Conservation (phyloP, 2,797 vertebrate species). For the Siniperca undulata region DNA sequence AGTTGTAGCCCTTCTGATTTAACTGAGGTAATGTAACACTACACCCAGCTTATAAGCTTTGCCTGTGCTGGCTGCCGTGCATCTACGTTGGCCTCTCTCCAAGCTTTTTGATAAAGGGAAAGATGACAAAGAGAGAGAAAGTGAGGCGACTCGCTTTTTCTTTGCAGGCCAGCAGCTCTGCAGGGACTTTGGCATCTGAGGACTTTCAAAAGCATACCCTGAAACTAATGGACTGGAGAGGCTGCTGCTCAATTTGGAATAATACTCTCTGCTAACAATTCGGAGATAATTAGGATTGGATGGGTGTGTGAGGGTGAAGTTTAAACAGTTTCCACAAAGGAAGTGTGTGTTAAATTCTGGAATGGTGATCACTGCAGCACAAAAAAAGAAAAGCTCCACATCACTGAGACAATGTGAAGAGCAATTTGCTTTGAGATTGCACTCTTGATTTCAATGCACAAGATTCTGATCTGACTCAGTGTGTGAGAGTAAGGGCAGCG, state of each 20-base stretch:
- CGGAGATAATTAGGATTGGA: slow-evolving; percentile 62
- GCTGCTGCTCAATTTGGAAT: slow-evolving; percentile 58
- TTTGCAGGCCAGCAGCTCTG: slow-evolving; percentile 69
- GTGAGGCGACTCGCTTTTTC: slow-evolving; percentile 46
- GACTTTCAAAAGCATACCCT: slow-evolving; percentile 59
- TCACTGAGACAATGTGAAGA: slow-evolving; percentile 8
- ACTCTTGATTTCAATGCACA: slow-evolving; percentile 19
- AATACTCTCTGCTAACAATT: slow-evolving; percentile 51
- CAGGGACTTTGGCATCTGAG: slow-evolving; percentile 67
- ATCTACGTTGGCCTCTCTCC: slow-evolving; percentile 71
- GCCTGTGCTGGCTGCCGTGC: slow-evolving; percentile 66
- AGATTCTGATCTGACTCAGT: slow-evolving; percentile 23
- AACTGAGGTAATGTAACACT: slow-evolving; percentile 68
- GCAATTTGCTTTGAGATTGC: slow-evolving; percentile 32
- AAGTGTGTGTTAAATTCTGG: slow-evolving; percentile 22
- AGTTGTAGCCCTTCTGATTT: slow-evolving; percentile 61
- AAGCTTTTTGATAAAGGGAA: slow-evolving; percentile 66
- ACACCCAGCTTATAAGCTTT: slow-evolving; percentile 69
- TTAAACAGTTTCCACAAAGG: slow-evolving; percentile 42
- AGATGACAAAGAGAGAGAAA: slow-evolving; percentile 64
- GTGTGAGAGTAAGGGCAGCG: slow-evolving; percentile 39
- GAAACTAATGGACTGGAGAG: slow-evolving; percentile 66
- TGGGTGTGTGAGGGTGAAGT: slow-evolving; percentile 19
- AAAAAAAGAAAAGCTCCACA: slow-evolving; percentile 15
- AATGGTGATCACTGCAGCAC: background rate